Percentiles rank a stretch among this genome's conserved stretches.
Evolutionary conservation across 2,797 vertebrate species (phyloP).

Genomic region (Hydrocynus forskahlii): DNA sequence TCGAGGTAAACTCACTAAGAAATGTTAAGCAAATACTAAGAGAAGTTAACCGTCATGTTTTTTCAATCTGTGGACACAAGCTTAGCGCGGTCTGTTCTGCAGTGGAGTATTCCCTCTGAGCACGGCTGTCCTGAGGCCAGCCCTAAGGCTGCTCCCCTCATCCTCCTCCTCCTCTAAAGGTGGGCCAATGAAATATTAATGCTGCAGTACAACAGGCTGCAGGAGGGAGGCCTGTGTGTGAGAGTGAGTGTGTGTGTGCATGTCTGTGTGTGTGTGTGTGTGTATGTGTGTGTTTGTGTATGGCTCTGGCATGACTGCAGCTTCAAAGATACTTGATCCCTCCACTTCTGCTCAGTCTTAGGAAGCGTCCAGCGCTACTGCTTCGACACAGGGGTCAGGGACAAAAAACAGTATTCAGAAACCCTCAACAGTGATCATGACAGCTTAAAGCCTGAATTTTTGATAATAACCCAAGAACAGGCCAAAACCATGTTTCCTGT

Average conservation of each 20-base stretch:
- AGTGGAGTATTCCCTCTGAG: slow-evolving; percentile 39
- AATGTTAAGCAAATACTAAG: slow-evolving; percentile 20
- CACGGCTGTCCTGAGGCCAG: slow-evolving; percentile 38
- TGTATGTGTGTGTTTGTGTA: slow-evolving; percentile 44
- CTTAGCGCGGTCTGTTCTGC: slow-evolving; percentile 46
- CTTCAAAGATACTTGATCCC: slow-evolving; percentile 54
- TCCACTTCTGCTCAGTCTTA: slow-evolving; percentile 41
- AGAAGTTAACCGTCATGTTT: slow-evolving; percentile 29
- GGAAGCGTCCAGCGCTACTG: slow-evolving; percentile 45
- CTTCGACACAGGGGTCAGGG: slow-evolving; percentile 18
- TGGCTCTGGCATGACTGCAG: slow-evolving; percentile 44
- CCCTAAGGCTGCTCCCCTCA: slow-evolving; percentile 32
- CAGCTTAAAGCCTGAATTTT: not conserved
- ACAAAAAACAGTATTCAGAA: not conserved
- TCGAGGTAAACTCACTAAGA: not conserved
- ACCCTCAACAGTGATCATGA: slow-evolving; percentile 7
- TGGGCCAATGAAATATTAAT: slow-evolving; percentile 71
- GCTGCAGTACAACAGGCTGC: slow-evolving; percentile 59
- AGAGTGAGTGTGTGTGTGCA: slow-evolving; percentile 22
- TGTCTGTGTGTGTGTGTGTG: slow-evolving; percentile 36
- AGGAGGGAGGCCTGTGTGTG: slow-evolving; percentile 51
- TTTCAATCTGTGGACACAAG: slow-evolving; percentile 20
- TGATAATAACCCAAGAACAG: not conserved
- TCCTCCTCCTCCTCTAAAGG: slow-evolving; percentile 53
- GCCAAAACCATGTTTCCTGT: not conserved